These are phyloP conservation scores for Rosalia funebris DNA, from an alignment of 2,888 invertebrate species.

Conservation along the genomic window DNA sequence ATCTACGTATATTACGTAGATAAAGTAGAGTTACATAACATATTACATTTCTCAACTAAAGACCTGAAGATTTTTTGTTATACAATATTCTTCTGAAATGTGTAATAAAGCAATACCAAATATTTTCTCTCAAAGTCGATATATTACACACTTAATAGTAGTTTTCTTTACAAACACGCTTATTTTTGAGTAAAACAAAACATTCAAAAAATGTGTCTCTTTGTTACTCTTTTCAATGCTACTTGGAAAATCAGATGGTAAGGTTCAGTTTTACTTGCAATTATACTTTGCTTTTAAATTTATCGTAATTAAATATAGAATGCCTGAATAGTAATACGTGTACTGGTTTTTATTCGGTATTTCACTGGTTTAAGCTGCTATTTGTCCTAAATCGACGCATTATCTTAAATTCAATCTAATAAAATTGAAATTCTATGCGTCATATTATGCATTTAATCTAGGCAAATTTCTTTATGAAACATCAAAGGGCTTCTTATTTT, in stretches of 20 bases:
- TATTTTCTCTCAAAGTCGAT: too few species aligned
- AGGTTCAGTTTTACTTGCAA: conserved; percentile 60
- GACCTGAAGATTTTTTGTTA: too few species aligned
- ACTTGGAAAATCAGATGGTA: conserved; percentile 66
- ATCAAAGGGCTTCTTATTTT: too few species aligned
- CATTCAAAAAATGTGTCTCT: conserved; percentile 55
- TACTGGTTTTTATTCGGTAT: conserved; percentile 48
- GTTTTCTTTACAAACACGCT: conserved; percentile 46
- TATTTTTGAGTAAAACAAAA: conserved; percentile 48
- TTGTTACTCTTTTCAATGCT: conserved; percentile 60
- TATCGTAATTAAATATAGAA: conserved; percentile 49
- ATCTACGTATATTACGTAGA: too few species aligned
- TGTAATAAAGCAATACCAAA: background rate
- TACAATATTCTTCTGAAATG: background rate
- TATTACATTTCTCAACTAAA: too few species aligned
- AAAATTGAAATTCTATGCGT: conserved; percentile 36
- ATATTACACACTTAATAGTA: conserved; percentile 2
- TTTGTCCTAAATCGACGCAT: too few species aligned
- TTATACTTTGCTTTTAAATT: conserved; percentile 43
- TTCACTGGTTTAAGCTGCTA: conserved; percentile 35
- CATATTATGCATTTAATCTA: background rate
- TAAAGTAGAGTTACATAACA: too few species aligned
- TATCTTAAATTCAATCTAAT: conserved; percentile 13
- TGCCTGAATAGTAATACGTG: conserved; percentile 49
- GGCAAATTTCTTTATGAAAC: too few species aligned